These are phyloP conservation scores for Myiagra hebetior DNA, from an alignment of 2,113 vertebrate genomes.

Conservation along the genomic window DNA sequence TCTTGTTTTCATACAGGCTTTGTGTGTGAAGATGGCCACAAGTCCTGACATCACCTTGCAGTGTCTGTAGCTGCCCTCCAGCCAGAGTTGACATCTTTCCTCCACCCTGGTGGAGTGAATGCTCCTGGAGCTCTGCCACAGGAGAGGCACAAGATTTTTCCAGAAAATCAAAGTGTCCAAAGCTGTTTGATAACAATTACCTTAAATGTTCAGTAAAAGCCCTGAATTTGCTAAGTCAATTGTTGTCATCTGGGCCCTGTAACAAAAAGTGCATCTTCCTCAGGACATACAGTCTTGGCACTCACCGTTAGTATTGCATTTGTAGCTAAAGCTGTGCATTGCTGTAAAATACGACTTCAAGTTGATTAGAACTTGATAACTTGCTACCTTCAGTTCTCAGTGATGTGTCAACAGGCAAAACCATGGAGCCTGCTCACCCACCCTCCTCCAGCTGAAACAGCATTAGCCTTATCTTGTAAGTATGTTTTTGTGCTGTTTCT, in stretches of 20 bases:
- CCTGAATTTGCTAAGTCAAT: neutral
- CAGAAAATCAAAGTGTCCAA: neutral
- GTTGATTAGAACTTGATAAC: neutral
- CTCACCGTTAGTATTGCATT: neutral
- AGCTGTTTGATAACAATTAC: neutral
- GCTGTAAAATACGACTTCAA: neutral
- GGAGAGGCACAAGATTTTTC: neutral
- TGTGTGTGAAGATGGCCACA: neutral
- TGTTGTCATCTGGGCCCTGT: neutral
- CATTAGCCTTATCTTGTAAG: neutral
- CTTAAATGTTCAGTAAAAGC: neutral
- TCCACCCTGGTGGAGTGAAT: accelerated
- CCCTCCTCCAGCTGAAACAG: neutral
- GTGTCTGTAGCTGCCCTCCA: neutral
- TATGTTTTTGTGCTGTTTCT: neutral
- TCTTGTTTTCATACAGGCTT: neutral
- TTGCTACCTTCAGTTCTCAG: neutral
- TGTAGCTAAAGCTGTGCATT: neutral
- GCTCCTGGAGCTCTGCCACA: neutral
- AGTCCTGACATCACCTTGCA: neutral
- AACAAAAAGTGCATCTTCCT: neutral
- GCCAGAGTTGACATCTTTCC: neutral
- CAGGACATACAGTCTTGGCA: neutral
- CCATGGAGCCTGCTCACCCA: accelerated
- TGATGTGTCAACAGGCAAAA: neutral